phyloP scores from a whole-genome alignment of 2,113 vertebrate species.

The Phoxinus phoxinus region DNA sequence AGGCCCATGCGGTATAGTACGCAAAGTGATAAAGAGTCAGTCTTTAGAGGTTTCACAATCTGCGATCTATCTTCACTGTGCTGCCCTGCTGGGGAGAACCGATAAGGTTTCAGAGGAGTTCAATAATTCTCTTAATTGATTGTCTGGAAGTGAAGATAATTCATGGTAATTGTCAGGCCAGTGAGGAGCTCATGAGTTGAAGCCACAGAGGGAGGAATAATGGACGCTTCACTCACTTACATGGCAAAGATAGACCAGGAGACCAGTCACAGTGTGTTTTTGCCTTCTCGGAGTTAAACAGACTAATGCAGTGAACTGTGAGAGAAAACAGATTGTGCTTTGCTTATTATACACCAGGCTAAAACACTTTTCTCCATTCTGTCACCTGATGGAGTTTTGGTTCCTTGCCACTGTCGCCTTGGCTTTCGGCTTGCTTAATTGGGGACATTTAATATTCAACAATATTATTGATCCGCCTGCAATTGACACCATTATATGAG shows the following conservation, averaged over 20 bases:
- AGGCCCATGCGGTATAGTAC: not conserved
- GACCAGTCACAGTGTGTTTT: slow-evolving; percentile 1
- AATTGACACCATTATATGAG: too few relatives aligned
- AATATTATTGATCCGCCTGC: too few relatives aligned
- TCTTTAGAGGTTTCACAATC: slow-evolving; percentile 61
- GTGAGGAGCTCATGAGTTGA: slow-evolving; percentile 53
- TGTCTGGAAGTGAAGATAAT: slow-evolving; percentile 76
- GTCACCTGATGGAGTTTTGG: too few relatives aligned
- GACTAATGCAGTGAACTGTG: not conserved
- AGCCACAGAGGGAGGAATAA: slow-evolving; percentile 55
- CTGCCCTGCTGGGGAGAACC: slow-evolving; percentile 58
- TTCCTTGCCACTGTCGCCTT: too few relatives aligned
- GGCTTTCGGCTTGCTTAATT: too few relatives aligned
- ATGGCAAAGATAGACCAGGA: not conserved
- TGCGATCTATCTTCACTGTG: slow-evolving; percentile 44
- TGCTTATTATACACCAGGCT: not conserved
- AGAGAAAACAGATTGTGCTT: slow-evolving; percentile 13
- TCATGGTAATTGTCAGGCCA: slow-evolving; percentile 72
- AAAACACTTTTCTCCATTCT: not conserved
- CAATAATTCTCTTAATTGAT: slow-evolving; percentile 74
- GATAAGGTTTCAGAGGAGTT: slow-evolving; percentile 70
- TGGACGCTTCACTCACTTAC: slow-evolving; percentile 32
- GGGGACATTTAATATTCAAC: too few relatives aligned
- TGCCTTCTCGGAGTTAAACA: not conserved
- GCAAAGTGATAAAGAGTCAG: slow-evolving; percentile 56